Evolutionary conservation across 1,140 invertebrate genomes (phyloP).

Genomic region (Trachelipus rathkii): DNA sequence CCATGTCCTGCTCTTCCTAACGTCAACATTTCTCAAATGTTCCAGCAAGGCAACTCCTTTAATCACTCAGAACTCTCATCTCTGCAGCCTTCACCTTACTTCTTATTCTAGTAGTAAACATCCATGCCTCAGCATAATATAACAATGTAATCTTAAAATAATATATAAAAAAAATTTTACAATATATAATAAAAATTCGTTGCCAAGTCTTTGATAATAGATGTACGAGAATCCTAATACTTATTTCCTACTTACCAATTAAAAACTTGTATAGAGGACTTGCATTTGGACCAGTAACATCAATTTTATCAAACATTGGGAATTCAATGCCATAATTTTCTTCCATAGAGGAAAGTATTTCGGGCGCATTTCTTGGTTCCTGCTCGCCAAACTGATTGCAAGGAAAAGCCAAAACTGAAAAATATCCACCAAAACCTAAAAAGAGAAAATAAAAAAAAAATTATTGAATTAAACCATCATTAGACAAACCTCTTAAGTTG

Average conservation of each 20-base stretch:
- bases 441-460: background rate
- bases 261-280: constrained; percentile 57
- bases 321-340: constrained; percentile 52
- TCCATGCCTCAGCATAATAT: too few species aligned
- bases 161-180: background rate
- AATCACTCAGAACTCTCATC: too few species aligned
- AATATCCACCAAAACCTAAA: constrained; percentile 46
- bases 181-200: too few species aligned
- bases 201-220: too few species aligned
- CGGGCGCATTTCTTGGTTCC: constrained; percentile 51
- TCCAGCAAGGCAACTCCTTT: too few species aligned
- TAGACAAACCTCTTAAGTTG: too few species aligned
- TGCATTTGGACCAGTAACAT: constrained; percentile 58
- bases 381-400: constrained; percentile 61
- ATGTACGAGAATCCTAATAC: background rate
- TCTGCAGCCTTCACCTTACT: too few species aligned
- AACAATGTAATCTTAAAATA: background rate
- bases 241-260: constrained; percentile 49
- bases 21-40: too few species aligned
- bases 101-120: too few species aligned
- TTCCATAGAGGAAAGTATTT: constrained; percentile 52
- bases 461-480: too few species aligned
- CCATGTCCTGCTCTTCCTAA: too few species aligned
- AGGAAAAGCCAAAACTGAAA: constrained; percentile 56
- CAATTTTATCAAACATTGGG: constrained; percentile 56